Percentiles rank a stretch among this genome's conserved stretches.
Conservation (phyloP, 35 echinoderm and acorn worm genomes). For the Hemicentrotus pulcherrimus region DNA sequence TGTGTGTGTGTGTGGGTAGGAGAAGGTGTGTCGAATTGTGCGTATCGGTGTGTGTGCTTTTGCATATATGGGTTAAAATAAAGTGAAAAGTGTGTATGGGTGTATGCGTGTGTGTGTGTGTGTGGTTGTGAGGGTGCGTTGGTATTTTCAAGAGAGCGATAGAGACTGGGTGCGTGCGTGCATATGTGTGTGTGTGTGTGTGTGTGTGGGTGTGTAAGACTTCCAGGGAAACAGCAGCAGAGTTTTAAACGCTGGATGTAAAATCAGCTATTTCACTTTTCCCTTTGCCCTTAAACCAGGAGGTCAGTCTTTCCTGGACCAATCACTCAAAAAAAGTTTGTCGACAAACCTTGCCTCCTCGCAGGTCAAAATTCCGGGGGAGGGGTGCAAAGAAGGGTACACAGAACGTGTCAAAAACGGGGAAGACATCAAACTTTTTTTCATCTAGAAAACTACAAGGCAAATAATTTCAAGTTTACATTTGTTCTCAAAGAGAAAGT, state of each 20-base stretch:
- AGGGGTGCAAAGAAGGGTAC: not conserved
- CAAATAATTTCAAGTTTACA: not conserved
- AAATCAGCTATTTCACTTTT: not conserved
- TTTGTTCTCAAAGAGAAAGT: slow-evolving; percentile 12
- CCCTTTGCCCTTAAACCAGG: not conserved
- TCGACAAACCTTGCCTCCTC: not conserved
- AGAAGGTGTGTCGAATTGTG: no score
- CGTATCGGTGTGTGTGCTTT: no score
- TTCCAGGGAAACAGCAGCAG: no score
- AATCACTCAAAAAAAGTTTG: not conserved
- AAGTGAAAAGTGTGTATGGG: no score
- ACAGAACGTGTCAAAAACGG: not conserved
- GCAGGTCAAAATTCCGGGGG: not conserved
- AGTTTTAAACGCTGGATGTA: no score
- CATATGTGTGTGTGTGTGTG: not conserved
- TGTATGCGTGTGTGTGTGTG: no score
- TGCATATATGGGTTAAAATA: no score
- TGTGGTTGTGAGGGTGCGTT: not conserved
- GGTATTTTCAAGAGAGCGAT: not conserved
- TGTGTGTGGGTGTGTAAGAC: no score
- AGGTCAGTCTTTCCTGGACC: not conserved
- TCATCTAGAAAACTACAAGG: slow-evolving; percentile 2
- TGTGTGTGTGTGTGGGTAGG: no score
- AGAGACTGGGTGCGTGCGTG: not conserved
- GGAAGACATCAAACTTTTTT: not conserved